Evolutionary conservation across 2,888 invertebrate species (phyloP), one percentile per base, ranked within the genome.

Genomic region (Nephrocerus scutellatus): DNA sequence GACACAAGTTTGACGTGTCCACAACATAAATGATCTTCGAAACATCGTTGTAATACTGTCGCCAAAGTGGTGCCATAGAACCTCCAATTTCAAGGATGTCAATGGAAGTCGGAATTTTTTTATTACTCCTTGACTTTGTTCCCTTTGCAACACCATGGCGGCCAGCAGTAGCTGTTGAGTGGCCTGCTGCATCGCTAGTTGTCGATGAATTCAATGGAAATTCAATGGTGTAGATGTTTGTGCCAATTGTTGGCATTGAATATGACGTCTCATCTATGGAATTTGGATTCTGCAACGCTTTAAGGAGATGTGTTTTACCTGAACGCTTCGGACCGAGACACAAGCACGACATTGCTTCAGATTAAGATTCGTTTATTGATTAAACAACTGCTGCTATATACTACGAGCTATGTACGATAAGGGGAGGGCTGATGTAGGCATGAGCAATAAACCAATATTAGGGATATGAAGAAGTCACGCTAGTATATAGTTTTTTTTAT

Each of bases 1-100:
- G 87, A 54, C 88, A 88, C 25, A 88, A 70, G 69, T 88, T 87
- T 9, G 87, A 85, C 0, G 84, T 80, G 57, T 89, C 88, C 13
- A 88, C 82, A 2, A 87, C 86, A 55, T 82, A 88, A 44, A 88
- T 77, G 2, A 89, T 73, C 64, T 81, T 82, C 43, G 74, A 72
- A 0, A 68, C 63, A 34, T 77, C 76, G 28, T 74, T 74, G 48
- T 82, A 81, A 61, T 87, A 87, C 57, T 80, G 81, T 15, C 74
- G 75, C 88, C 88, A 89, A 34, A 88, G 71, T 4, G 85, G 81
- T 35, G 84, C 84, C 82, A 89, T 84, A 46, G 76, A 75, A 3
- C 88, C 87, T 1, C 89, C 88, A 18, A 88, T 72, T 68, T 89
- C 89, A 35, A 84, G 69, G 12, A 89, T 71, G 6, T 70, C 65